Conservation (phyloP, 1,140 invertebrate genomes). For the Caenorhabditis tropicalis region DNA sequence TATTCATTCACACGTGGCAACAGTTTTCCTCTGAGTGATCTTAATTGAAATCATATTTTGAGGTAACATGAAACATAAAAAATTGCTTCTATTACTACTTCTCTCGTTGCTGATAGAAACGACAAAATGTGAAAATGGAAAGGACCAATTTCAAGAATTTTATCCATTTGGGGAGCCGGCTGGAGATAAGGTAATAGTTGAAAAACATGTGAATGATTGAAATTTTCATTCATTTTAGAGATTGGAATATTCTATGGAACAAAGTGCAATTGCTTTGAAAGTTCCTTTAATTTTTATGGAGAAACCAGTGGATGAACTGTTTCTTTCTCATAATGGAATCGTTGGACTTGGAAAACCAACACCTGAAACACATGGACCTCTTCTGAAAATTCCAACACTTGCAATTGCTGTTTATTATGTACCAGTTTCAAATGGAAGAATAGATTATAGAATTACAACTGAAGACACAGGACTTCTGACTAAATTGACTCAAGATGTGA, state of each 20-base stretch:
- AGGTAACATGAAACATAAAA: slow-evolving; percentile 40
- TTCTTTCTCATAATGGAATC: slow-evolving; percentile 52
- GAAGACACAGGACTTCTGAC: slow-evolving; percentile 35
- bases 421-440: neutral
- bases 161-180: slow-evolving; percentile 20
- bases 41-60: neutral
- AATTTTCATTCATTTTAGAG: neutral
- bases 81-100: neutral
- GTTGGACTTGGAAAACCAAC: slow-evolving; percentile 48
- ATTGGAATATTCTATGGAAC: slow-evolving; percentile 37
- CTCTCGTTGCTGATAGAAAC: neutral
- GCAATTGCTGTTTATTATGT: slow-evolving; percentile 48
- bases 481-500: slow-evolving; percentile 38
- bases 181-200: neutral
- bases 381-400: neutral
- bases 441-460: slow-evolving; percentile 48
- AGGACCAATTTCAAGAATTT: neutral
- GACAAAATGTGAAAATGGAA: neutral
- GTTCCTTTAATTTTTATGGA: slow-evolving; percentile 42
- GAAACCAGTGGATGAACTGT: slow-evolving; percentile 43
- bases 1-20: neutral
- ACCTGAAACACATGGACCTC: slow-evolving; percentile 16
- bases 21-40: neutral
- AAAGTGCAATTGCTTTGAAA: slow-evolving; percentile 39
- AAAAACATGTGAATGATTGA: neutral